Evolutionary conservation across 2,113 vertebrate genomes (phyloP), one percentile per base, ranked within the genome.

Genomic region (Xenus cinereus): DNA sequence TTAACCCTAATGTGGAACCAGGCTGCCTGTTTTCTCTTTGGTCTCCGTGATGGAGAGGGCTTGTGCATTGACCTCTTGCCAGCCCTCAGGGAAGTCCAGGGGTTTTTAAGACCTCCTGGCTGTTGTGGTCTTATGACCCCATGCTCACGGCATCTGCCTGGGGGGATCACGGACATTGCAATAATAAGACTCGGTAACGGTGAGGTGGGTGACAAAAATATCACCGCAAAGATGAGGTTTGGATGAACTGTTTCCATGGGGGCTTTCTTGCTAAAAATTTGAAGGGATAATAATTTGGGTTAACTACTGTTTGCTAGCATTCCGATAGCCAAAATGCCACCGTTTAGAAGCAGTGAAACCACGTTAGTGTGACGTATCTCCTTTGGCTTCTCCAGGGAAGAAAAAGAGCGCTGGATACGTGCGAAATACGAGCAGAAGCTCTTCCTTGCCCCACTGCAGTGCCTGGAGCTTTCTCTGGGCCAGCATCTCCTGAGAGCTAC

Each of bases 361-460:
- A 7, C 20, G 24, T 73, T 63, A 64, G 68, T 84, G 39, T 95
- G 51, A 94, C 66, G 1, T 72, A 23, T 75, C 18, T 93, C 78
- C 90, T 90, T 67, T 96, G 96, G 32, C 72, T 92, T 82, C 87
- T 94, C 43, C 96, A 99, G 99, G 98, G 99, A 99, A 87, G 99
- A 99, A 93, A 98, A 99, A 9, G 99, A 99, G 83, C 98, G 99
- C 23, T 99, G 99, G 99, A 99, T 99, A 94, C 98, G 99, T 30
- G 99, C 99, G 0, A 99, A 99, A 96, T 99, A 99, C 0, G 99
- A 99, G 97, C 99, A 99, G 98, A 99, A 99, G 35, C 98, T 99
- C 57, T 99, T 99, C 98, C 97, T 99, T 92, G 98, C 99, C 4
- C 97, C 99, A 0, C 97, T 99, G 93, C 97, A 98, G 1, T 97